Percentiles rank a stretch among this genome's conserved stretches.
Evolutionary conservation across 2,888 invertebrate species (phyloP).

Genomic region (Notodonta dromedarius): DNA sequence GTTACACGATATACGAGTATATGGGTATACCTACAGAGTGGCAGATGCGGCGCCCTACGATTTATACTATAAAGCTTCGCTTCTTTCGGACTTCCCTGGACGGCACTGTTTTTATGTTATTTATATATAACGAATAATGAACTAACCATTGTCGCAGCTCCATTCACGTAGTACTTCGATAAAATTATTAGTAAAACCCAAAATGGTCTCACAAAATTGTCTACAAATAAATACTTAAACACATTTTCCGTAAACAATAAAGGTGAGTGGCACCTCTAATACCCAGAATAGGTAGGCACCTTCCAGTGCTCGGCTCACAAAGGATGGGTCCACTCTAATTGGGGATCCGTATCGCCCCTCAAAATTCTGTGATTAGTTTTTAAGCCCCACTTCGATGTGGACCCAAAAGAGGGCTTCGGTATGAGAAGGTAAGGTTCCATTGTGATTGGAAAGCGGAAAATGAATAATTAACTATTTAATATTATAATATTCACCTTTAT

Average conservation of each 20-base stretch:
- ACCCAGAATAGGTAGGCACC: constrained; percentile 34
- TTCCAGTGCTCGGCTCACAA: constrained; percentile 41
- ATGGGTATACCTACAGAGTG: too few relatives aligned
- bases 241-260: constrained; percentile 18
- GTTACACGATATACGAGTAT: too few relatives aligned
- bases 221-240: neutral
- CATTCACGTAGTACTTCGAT: too few relatives aligned
- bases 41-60: too few relatives aligned
- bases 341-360: constrained; percentile 51
- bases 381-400: constrained; percentile 42
- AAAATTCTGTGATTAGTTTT: constrained; percentile 55
- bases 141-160: too few relatives aligned
- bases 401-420: constrained; percentile 15
- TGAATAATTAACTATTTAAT: neutral
- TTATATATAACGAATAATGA: too few relatives aligned
- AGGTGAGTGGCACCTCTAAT: constrained; percentile 42
- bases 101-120: too few relatives aligned
- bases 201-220: too few relatives aligned
- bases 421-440: constrained; percentile 10
- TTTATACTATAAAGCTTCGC: too few relatives aligned
- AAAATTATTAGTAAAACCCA: too few relatives aligned
- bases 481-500: too few relatives aligned
- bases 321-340: constrained; percentile 49
- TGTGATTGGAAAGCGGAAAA: constrained; percentile 11
- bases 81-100: too few relatives aligned